Evolutionary conservation across 2,888 invertebrate species (phyloP).

Genomic region (Morpho helenor): DNA sequence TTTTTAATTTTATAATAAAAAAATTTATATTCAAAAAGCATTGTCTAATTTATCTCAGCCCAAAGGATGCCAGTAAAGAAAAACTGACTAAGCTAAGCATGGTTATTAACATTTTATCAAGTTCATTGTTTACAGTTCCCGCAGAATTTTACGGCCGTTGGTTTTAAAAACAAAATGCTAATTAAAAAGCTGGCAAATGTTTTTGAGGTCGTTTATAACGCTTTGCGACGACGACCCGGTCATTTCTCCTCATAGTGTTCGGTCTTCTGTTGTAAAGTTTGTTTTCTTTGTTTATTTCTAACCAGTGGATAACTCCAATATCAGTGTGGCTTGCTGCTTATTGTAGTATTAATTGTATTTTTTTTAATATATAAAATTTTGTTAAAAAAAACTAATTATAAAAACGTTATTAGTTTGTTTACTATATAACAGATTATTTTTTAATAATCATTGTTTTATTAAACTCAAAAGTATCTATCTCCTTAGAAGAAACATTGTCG

Average conservation of each 20-base stretch:
- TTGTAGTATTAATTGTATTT: too few relatives aligned
- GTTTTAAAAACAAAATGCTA: slow-evolving; percentile 49
- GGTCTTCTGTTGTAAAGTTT: slow-evolving; percentile 3
- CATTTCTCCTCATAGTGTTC: slow-evolving; percentile 3
- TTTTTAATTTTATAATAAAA: too few relatives aligned
- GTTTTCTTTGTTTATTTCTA: slow-evolving; percentile 5
- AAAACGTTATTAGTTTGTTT: too few relatives aligned
- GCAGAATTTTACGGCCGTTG: slow-evolving; percentile 15
- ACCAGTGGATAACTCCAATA: not conserved
- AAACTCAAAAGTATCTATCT: too few relatives aligned
- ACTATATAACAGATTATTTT: too few relatives aligned
- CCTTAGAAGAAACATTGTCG: too few relatives aligned
- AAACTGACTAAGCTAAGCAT: slow-evolving; percentile 2
- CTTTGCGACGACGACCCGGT: slow-evolving; percentile 28
- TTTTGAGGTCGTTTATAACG: slow-evolving; percentile 42
- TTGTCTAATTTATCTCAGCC: not conserved
- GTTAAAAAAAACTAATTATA: too few relatives aligned
- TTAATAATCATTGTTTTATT: too few relatives aligned
- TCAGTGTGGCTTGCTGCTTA: too few relatives aligned
- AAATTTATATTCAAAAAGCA: too few relatives aligned
- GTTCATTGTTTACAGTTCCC: slow-evolving; percentile 13
- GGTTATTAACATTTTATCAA: slow-evolving; percentile 11
- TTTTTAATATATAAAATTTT: too few relatives aligned
- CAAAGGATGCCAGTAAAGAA: not conserved
- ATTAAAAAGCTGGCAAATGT: slow-evolving; percentile 43